phyloP scores from a whole-genome alignment of 2,888 invertebrate species.

The Cephus pulcher region DNA sequence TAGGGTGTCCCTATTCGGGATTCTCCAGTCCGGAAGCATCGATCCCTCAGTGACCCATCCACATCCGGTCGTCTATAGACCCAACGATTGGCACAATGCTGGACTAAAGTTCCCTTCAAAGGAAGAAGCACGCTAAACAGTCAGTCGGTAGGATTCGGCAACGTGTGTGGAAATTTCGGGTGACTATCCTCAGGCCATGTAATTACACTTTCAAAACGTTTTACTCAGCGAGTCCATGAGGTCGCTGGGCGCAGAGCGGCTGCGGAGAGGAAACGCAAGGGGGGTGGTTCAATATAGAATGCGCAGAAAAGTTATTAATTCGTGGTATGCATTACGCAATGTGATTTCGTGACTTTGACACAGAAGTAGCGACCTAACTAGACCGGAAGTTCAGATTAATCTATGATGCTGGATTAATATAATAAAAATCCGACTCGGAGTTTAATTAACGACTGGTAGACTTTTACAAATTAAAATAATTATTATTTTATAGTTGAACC shows the following conservation, averaged over 20 bases:
- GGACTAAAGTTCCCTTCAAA: neutral
- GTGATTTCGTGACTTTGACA: neutral
- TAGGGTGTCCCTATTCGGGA: too few species aligned
- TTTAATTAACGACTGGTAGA: neutral
- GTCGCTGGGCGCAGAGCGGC: neutral
- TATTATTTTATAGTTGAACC: neutral
- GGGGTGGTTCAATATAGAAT: neutral
- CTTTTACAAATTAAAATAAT: neutral
- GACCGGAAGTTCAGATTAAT: slow-evolving; percentile 18
- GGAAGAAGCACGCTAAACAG: neutral
- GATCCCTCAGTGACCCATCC: too few species aligned
- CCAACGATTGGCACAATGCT: neutral
- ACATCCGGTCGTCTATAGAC: neutral
- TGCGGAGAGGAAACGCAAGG: too few species aligned
- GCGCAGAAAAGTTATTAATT: neutral
- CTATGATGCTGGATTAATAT: slow-evolving; percentile 33
- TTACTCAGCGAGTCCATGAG: neutral
- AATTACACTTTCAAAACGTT: neutral
- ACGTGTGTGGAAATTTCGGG: neutral
- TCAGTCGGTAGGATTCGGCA: neutral
- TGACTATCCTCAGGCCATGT: neutral
- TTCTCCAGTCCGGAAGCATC: too few species aligned
- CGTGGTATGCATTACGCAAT: neutral
- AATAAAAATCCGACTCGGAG: neutral
- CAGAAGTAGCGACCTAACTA: neutral